Evolutionary conservation across 2,797 vertebrate genomes (phyloP).

Genomic region (Sphenopsis melanotis): DNA sequence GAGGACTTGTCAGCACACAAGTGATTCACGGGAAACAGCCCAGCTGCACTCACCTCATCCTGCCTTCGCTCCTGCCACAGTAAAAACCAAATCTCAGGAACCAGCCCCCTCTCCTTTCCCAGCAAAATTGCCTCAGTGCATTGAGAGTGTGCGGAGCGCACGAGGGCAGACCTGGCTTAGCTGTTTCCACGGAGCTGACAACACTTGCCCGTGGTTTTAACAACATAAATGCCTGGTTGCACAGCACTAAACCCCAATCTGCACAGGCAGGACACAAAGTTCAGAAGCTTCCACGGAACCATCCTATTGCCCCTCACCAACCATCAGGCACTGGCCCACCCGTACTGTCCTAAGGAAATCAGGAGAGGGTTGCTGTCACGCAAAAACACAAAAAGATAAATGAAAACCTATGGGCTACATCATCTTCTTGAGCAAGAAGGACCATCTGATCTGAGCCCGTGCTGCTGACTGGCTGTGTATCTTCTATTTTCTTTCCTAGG

Average conservation of each 20-base stretch:
- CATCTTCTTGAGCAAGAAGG: neutral
- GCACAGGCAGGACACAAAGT: neutral
- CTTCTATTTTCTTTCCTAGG: neutral
- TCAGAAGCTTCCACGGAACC: neutral
- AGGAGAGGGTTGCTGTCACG: fast-evolving
- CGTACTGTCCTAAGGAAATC: neutral
- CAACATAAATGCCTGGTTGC: neutral
- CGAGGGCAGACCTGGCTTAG: neutral
- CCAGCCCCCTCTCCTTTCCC: neutral
- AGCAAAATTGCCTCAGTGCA: neutral
- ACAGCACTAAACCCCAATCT: neutral
- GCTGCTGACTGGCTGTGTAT: neutral
- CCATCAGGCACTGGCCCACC: fast-evolving
- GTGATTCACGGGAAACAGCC: neutral
- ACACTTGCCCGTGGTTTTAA: no score
- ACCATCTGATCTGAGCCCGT: fast-evolving
- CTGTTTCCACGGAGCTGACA: neutral
- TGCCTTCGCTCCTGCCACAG: neutral
- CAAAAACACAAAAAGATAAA: neutral
- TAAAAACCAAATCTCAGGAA: neutral
- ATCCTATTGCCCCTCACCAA: neutral
- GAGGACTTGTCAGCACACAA: neutral
- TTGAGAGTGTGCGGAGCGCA: neutral
- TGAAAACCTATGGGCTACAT: neutral
- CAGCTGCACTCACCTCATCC: neutral